Percentiles rank a stretch among this genome's conserved stretches.
Conservation (phyloP, 2,888 invertebrate genomes). For the Lissocephala sabroskyi region DNA sequence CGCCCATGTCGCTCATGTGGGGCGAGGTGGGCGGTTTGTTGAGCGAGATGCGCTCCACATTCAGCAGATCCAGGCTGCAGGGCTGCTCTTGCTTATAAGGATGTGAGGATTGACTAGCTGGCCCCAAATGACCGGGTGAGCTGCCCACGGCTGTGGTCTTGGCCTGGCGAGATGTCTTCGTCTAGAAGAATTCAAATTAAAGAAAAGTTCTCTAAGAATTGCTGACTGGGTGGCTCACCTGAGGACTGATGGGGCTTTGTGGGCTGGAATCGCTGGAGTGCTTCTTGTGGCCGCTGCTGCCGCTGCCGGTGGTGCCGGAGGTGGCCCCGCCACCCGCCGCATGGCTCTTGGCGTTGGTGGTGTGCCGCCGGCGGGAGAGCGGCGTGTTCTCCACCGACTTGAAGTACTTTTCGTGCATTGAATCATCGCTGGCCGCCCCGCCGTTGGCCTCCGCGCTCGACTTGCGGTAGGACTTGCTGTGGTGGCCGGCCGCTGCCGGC, state of each 20-base stretch:
- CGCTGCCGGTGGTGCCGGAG: constrained; percentile 54
- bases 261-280: constrained; percentile 77
- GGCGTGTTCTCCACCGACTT: constrained; percentile 82
- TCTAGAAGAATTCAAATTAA: constrained; percentile 24
- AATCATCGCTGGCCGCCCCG: constrained; percentile 80
- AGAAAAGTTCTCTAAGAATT: not conserved
- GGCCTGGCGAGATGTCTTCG: constrained; percentile 50
- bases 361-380: constrained; percentile 74
- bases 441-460: constrained; percentile 66
- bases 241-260: constrained; percentile 77
- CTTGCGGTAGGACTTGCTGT: constrained; percentile 67
- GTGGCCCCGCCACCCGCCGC: constrained; percentile 50
- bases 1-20: constrained; percentile 36
- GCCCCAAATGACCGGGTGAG: constrained; percentile 44
- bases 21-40: constrained; percentile 57
- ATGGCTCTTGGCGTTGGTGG: constrained; percentile 58
- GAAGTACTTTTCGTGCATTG: constrained; percentile 87
- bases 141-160: constrained; percentile 41
- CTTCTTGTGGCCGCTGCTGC: constrained; percentile 65
- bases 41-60: constrained; percentile 58
- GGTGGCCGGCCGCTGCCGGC: constrained; percentile 63
- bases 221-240: constrained; percentile 44
- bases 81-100: constrained; percentile 49
- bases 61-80: constrained; percentile 57
- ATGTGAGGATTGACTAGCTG: constrained; percentile 1